Conservation (phyloP, 2,113 vertebrate species). For the Heliornis fulica region DNA sequence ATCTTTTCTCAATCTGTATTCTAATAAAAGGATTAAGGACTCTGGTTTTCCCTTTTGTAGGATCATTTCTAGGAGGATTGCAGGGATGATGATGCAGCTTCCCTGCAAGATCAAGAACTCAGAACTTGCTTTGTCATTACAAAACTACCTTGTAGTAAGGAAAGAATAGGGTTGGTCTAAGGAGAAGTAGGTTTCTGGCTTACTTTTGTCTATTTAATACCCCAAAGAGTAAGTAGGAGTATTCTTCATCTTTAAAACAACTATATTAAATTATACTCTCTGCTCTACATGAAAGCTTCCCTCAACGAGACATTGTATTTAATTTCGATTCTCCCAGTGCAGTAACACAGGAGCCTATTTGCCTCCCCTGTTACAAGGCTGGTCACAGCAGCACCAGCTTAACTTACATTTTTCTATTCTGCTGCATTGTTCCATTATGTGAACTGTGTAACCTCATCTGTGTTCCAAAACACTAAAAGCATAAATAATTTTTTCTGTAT, state of each 20-base stretch:
- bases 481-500: no score
- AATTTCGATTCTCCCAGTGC: accelerated
- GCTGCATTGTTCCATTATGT: not conserved
- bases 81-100: not conserved
- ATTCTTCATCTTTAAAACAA: not conserved
- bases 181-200: not conserved
- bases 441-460: not conserved
- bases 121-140: not conserved
- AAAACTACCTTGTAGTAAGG: not conserved
- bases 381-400: not conserved
- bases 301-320: not conserved
- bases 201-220: not conserved
- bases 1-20: not conserved
- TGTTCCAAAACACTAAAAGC: no score
- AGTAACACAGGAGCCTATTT: not conserved
- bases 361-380: not conserved
- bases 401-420: not conserved
- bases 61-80: not conserved
- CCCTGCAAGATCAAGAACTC: not conserved
- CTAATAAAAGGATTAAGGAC: not conserved
- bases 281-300: not conserved
- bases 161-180: not conserved
- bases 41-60: not conserved
- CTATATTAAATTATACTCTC: not conserved
- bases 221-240: not conserved